These are phyloP conservation scores for Spilosoma lubricipeda DNA, from an alignment of 2,888 invertebrate species.

Conservation along the genomic window DNA sequence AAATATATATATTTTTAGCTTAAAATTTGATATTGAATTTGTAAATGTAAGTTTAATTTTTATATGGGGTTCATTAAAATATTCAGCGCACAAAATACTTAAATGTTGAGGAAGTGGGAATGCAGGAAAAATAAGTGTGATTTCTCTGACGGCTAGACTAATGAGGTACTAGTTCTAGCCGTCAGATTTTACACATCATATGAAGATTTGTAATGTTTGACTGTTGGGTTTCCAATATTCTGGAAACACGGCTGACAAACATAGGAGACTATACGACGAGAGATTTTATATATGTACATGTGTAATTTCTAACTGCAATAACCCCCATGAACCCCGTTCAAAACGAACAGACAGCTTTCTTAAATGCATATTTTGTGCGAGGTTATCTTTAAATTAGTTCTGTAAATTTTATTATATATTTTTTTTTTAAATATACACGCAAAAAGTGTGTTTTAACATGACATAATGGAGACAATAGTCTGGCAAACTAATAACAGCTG, in stretches of 20 bases:
- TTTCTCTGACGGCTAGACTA: neutral
- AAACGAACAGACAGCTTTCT: no score
- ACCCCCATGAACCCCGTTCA: neutral
- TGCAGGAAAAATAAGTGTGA: neutral
- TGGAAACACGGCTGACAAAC: no score
- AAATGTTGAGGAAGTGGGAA: neutral
- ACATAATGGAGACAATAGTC: neutral
- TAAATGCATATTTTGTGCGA: no score
- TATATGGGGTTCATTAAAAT: slow-evolving; percentile 1
- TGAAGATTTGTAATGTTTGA: no score
- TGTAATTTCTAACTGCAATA: no score
- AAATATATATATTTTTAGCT: slow-evolving; percentile 1
- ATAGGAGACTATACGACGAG: no score
- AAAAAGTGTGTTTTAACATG: neutral
- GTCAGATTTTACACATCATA: neutral
- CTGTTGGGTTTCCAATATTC: no score
- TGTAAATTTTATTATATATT: neutral
- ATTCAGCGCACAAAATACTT: neutral
- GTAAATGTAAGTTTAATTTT: neutral
- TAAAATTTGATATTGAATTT: neutral
- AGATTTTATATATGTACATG: no score
- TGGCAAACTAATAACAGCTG: neutral
- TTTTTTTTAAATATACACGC: neutral
- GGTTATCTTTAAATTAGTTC: neutral
- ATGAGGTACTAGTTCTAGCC: neutral